phyloP scores from a whole-genome alignment of 2,888 invertebrate genomes.

The Mongoloraphidia duomilia region DNA sequence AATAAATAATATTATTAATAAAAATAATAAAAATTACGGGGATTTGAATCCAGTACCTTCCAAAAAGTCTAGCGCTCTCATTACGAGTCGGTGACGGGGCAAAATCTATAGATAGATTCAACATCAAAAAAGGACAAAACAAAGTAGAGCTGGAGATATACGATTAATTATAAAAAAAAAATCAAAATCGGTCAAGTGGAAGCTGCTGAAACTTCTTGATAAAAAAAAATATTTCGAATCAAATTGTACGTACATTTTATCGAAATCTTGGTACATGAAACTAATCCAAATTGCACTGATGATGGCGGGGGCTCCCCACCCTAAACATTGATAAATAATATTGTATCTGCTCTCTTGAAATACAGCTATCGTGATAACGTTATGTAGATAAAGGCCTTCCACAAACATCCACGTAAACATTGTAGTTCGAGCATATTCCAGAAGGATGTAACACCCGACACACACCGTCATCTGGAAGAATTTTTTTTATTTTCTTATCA shows the following conservation, averaged over 20 bases:
- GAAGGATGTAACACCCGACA: conserved; percentile 55
- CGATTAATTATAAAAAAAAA: no score
- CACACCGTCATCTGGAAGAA: conserved; percentile 57
- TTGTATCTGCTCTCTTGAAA: conserved; percentile 43
- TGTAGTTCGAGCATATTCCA: conserved; percentile 71
- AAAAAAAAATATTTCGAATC: not conserved
- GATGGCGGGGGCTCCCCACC: conserved; percentile 54
- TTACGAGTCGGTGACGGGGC: no score
- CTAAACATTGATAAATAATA: conserved; percentile 38
- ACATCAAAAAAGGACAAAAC: no score
- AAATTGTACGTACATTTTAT: not conserved
- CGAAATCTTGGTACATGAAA: conserved; percentile 22
- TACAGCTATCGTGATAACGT: conserved; percentile 52
- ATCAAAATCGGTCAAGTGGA: no score
- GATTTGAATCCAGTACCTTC: no score
- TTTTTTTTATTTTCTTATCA: not conserved
- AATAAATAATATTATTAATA: no score
- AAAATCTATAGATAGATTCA: no score
- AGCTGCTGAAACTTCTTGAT: no score
- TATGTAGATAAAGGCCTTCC: conserved; percentile 70
- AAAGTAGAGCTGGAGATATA: no score
- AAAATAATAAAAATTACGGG: no score
- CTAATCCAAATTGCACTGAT: conserved; percentile 48
- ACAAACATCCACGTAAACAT: conserved; percentile 90
- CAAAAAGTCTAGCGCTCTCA: no score